These are phyloP conservation scores for Bujurquina vittata DNA, from an alignment of 2,113 vertebrate species.

Conservation along the genomic window DNA sequence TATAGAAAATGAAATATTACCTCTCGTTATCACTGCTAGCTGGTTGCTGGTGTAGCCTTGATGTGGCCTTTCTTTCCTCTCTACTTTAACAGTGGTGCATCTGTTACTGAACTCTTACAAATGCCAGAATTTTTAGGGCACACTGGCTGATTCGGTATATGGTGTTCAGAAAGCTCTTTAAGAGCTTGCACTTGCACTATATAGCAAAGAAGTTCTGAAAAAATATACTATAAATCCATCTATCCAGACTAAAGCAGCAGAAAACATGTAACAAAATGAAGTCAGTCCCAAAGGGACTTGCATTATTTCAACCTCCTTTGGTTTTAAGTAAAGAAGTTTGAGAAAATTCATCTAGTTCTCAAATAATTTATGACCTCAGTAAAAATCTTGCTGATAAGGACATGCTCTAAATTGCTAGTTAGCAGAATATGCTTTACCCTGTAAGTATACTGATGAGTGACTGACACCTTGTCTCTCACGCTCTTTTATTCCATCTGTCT, in stretches of 20 bases:
- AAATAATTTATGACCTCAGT: background rate
- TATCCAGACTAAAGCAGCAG: background rate
- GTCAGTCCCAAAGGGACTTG: background rate
- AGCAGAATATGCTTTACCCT: background rate
- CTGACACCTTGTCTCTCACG: background rate
- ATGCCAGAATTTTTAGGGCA: background rate
- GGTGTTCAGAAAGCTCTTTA: background rate
- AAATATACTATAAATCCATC: background rate
- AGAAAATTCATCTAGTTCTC: background rate
- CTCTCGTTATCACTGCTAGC: background rate
- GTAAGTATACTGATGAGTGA: background rate
- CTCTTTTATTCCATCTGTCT: background rate
- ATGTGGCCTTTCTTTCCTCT: background rate
- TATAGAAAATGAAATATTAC: conserved; percentile 10
- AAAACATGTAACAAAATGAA: too few relatives aligned
- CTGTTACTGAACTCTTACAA: background rate
- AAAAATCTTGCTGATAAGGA: background rate
- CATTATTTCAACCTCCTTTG: background rate
- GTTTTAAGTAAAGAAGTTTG: background rate
- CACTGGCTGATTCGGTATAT: background rate
- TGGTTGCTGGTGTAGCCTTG: background rate
- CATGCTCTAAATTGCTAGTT: background rate
- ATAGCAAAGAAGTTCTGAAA: background rate
- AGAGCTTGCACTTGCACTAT: too few relatives aligned
- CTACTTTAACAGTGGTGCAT: background rate